Conservation (phyloP, 2,797 vertebrate species). For the Eulemur rubriventer region DNA sequence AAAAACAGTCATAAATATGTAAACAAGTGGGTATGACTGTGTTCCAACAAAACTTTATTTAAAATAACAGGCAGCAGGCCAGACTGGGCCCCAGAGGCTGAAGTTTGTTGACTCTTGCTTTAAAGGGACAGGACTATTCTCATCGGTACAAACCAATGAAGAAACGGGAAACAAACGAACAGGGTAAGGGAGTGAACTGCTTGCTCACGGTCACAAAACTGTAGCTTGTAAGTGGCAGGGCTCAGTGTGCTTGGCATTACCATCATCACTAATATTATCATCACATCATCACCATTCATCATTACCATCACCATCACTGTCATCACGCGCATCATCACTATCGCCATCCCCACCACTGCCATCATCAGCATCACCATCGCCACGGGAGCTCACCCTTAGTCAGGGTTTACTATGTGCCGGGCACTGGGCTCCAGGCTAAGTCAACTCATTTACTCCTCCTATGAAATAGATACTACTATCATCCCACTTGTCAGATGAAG, state of each 20-base stretch:
- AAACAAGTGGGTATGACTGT: background rate
- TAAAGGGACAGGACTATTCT: background rate
- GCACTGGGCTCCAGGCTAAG: background rate
- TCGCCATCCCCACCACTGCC: background rate
- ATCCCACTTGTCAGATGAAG: background rate
- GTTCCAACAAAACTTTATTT: conserved; percentile 36
- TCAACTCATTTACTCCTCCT: background rate
- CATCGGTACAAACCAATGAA: background rate
- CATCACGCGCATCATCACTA: background rate
- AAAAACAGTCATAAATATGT: background rate
- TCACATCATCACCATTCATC: background rate
- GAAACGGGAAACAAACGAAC: background rate
- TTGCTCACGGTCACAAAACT: background rate
- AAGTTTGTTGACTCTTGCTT: background rate
- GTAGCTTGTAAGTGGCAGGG: background rate
- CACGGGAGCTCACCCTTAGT: background rate
- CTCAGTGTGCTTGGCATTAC: background rate
- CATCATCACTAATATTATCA: background rate
- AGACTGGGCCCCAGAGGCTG: background rate
- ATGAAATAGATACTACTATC: background rate
- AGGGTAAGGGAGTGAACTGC: background rate
- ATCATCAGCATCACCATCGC: background rate
- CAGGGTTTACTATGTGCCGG: background rate
- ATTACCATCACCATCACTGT: background rate
- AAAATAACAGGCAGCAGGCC: background rate